Evolutionary conservation across 2,888 invertebrate species (phyloP), one percentile per base, ranked within the genome.

Genomic region (Globia sparganii): DNA sequence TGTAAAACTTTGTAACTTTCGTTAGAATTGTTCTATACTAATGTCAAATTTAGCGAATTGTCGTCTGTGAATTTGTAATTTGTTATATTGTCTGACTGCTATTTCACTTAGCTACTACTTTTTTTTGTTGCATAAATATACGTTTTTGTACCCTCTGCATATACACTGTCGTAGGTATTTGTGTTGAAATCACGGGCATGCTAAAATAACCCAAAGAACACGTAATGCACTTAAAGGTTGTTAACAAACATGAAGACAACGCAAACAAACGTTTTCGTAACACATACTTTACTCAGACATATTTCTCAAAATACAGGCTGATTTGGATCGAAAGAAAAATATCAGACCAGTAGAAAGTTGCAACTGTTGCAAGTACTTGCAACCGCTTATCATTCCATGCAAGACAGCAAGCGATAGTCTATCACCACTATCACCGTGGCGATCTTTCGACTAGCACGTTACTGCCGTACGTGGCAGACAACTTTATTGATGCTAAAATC

Each of bases 1-100:
- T 84, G 89, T 89, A 86, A 88, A 88, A 85, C 72, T 66, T 78
- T 46, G 72, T 69, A 73, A 86, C 88, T 88, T 88, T 88, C 89
- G 65, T 88, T 66, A 80, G 65, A 77, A 84, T 83, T 86, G 75
- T 83, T 88, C 28, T 77, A 85, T 62, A 71, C 56, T 15, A 67
- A 67, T 80, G 84, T 75, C 65, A 82, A 66, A 76, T 75, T 58
- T 84, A 49, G 73, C 77, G 69, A 59, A 77, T 82, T 75, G 77
- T 80, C 77, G 46, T 72, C 76, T 80, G 65, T 75, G 77, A 88
- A 72, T 83, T 76, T 67, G 62, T 78, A 77, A 77, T 87, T 83
- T 83, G 78, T 81, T 75, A 80, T 81, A 77, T 80, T 80, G 83
- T 84, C 75, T 70, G 49, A 62, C 68, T 46, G 53, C 58, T 34